These are phyloP conservation scores for Dicrostonyx torquatus DNA, from an alignment of 2,797 vertebrate genomes.

Conservation along the genomic window DNA sequence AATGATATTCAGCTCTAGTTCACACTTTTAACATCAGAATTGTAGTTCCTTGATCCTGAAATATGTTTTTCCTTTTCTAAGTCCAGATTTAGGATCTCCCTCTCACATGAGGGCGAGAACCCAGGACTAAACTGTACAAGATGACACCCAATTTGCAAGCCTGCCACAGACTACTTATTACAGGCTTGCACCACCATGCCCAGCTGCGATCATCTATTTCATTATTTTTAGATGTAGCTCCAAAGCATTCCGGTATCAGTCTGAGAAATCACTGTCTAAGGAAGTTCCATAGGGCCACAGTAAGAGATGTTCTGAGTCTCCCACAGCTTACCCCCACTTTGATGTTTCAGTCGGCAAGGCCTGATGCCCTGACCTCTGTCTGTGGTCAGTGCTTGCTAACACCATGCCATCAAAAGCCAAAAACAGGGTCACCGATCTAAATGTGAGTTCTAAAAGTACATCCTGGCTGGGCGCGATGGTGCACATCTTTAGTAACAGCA, in stretches of 20 bases:
- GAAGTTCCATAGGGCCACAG: conserved; percentile 13
- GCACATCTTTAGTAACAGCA: neutral
- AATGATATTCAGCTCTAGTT: neutral
- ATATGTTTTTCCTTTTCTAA: neutral
- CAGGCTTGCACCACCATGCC: neutral
- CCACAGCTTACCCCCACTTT: neutral
- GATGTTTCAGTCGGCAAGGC: neutral
- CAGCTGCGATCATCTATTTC: neutral
- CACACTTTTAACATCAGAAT: conserved; percentile 17
- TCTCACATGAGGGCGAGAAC: neutral
- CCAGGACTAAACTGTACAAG: neutral
- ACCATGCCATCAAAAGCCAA: neutral
- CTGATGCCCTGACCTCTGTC: neutral
- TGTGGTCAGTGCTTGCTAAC: conserved; percentile 1
- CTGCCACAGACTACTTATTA: neutral
- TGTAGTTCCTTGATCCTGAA: conserved; percentile 14
- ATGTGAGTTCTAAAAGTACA: neutral
- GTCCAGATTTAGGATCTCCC: neutral
- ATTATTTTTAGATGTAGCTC: conserved; percentile 1
- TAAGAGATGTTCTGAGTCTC: neutral
- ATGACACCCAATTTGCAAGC: no score
- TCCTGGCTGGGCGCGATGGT: neutral
- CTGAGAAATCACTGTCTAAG: conserved; percentile 36
- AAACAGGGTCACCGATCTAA: neutral
- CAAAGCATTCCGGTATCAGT: neutral